Evolutionary conservation across 2,888 invertebrate species (phyloP), one percentile per base, ranked within the genome.

Genomic region (Drosophila limbata): DNA sequence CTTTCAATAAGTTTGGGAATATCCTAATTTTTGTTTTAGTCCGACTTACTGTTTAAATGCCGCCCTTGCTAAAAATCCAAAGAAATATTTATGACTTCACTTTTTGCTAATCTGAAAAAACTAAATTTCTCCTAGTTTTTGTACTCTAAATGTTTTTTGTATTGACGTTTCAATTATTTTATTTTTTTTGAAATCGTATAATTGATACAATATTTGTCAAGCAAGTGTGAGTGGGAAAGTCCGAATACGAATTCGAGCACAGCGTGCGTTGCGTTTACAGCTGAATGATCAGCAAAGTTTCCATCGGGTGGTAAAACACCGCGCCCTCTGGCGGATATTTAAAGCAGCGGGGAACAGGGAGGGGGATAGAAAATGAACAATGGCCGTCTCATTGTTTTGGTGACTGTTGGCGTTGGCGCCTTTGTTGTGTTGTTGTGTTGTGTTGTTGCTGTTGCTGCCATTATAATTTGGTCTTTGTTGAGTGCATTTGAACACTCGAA

Each of bases 401-500:
- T 51, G 65, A 61, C 56, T 73, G 66, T 72, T 81, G 50, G 52
- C 65, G 66, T 72, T 81, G 50, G 52, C 65, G 68, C 62, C 62
- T 66, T 79, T 79, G 73, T 75, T 62, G 47, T 55, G 45, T 39
- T 25, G 25, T 25, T 25, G 25, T 25, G 21, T 25, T 25, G 21
- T 25, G 21, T 79, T 79, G 73, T 75, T 62, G 47, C 21, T 55
- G 45, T 39, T 69, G 62, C 52, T 48, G 55, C 52, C 61, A 55
- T 78, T 73, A 69, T 79, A 73, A 74, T 77, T 81, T 76, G 50
- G 68, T 59, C 57, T 65, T 73, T 73, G 15, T 70, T 53, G 71
- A 79, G 60, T 69, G 65, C 57, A 77, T 70, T 88, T 69, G 67
- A 69, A 69, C 64, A 79, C 68, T 72, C 65, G 56, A 80, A 78